A percentile compares a stretch with the other conserved stretches of the same genome.
Evolutionary conservation across 2,888 invertebrate genomes (phyloP).

Genomic region (Dexiosoma caninum): DNA sequence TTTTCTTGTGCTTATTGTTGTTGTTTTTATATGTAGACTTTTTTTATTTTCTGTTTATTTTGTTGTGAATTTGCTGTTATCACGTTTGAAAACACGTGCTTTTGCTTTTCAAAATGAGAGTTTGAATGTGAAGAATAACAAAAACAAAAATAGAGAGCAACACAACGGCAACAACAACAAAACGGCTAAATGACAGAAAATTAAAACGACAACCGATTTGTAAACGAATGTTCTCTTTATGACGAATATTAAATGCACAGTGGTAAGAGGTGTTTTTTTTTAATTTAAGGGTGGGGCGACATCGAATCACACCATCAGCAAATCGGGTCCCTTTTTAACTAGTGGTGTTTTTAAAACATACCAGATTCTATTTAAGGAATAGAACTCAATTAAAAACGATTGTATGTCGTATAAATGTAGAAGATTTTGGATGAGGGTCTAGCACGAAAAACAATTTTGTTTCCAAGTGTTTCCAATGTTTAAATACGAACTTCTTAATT

Average conservation of each 20-base stretch:
- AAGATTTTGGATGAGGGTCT: too few species aligned
- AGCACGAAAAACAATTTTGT: too few species aligned
- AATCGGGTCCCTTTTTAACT: too few species aligned
- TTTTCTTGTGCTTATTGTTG: slow-evolving; percentile 59
- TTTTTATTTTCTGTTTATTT: slow-evolving; percentile 65
- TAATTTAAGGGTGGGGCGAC: too few species aligned
- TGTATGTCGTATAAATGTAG: too few species aligned
- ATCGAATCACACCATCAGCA: too few species aligned
- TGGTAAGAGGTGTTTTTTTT: too few species aligned
- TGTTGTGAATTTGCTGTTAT: slow-evolving; percentile 71
- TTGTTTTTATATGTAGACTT: slow-evolving; percentile 66
- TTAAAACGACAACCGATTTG: slow-evolving; percentile 17
- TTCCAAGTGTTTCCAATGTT: too few species aligned
- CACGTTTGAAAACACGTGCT: slow-evolving; percentile 77
- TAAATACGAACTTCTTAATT: too few species aligned
- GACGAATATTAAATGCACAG: background rate
- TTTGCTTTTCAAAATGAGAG: slow-evolving; percentile 61
- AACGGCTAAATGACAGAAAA: slow-evolving; percentile 14
- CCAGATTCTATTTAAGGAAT: too few species aligned
- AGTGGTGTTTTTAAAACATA: too few species aligned
- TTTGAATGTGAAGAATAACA: slow-evolving; percentile 49
- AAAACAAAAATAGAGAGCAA: slow-evolving; percentile 23
- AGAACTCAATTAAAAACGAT: too few species aligned
- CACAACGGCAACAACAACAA: background rate
- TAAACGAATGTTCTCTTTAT: slow-evolving; percentile 24